These are phyloP conservation scores for Sebastes itinus DNA, from an alignment of 2,797 vertebrate species.

Conservation along the genomic window DNA sequence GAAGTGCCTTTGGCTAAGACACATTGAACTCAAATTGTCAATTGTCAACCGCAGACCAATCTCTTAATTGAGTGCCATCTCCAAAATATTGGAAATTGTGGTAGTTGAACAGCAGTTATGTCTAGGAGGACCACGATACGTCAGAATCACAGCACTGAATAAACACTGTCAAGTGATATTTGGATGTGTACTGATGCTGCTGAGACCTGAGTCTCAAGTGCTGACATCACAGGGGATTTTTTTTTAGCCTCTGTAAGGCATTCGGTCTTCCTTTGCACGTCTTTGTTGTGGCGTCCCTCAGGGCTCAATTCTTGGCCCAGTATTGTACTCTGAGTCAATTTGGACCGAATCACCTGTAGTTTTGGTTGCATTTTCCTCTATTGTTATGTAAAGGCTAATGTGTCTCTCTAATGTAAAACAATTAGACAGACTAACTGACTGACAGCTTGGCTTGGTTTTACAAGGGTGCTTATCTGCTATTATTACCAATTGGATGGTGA, in stretches of 20 bases:
- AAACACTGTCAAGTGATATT: background rate
- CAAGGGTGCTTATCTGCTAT: background rate
- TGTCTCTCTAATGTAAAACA: background rate
- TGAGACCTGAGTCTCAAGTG: background rate
- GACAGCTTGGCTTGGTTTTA: background rate
- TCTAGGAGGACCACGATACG: background rate
- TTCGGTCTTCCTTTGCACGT: background rate
- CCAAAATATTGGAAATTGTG: background rate
- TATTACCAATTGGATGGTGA: background rate
- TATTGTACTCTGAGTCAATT: background rate
- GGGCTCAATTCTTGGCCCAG: background rate
- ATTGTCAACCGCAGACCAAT: background rate
- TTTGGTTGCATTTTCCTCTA: background rate
- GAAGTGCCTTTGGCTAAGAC: too few relatives aligned
- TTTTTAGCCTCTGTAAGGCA: too few relatives aligned
- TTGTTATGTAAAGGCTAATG: background rate
- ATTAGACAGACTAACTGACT: background rate
- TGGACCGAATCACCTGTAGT: background rate
- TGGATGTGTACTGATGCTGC: background rate
- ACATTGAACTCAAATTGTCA: background rate
- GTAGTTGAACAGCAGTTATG: background rate
- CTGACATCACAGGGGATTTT: background rate
- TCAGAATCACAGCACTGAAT: background rate
- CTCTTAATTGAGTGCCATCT: background rate
- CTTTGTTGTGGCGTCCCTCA: background rate